phyloP scores from a whole-genome alignment of 2,113 vertebrate species.

The Aspidoscelis tigris region DNA sequence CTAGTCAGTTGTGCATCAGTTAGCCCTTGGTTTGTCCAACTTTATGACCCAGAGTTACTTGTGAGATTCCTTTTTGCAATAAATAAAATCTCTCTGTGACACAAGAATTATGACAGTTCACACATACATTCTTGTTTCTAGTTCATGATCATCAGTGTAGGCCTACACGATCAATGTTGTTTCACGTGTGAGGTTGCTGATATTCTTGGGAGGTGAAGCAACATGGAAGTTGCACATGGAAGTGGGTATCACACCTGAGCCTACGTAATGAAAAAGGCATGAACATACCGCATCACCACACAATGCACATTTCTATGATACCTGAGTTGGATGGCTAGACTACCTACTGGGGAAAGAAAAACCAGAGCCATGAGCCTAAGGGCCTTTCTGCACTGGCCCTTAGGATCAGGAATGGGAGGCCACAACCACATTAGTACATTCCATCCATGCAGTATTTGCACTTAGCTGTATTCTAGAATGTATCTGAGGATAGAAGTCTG shows the following conservation, averaged over 20 bases:
- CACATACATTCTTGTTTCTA: not conserved
- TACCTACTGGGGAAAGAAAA: no score
- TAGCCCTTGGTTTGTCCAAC: not conserved
- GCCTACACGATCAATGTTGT: not conserved
- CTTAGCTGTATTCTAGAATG: no score
- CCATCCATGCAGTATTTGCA: no score
- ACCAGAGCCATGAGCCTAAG: no score
- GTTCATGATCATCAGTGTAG: not conserved
- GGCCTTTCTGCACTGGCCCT: no score
- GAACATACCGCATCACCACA: no score
- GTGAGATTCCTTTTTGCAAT: not conserved
- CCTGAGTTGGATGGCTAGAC: no score
- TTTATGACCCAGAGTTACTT: not conserved
- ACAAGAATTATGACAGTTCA: not conserved
- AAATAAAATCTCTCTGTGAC: not conserved
- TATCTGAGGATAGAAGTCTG: no score
- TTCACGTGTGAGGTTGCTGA: not conserved
- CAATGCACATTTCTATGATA: no score
- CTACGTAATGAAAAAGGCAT: no score
- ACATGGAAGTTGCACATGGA: not conserved
- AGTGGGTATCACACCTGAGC: not conserved
- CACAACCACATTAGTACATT: no score
- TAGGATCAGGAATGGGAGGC: no score
- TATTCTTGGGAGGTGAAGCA: not conserved
- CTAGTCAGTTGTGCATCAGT: not conserved